phyloP scores from a whole-genome alignment of 2,888 invertebrate species.

The Mimas tiliae region DNA sequence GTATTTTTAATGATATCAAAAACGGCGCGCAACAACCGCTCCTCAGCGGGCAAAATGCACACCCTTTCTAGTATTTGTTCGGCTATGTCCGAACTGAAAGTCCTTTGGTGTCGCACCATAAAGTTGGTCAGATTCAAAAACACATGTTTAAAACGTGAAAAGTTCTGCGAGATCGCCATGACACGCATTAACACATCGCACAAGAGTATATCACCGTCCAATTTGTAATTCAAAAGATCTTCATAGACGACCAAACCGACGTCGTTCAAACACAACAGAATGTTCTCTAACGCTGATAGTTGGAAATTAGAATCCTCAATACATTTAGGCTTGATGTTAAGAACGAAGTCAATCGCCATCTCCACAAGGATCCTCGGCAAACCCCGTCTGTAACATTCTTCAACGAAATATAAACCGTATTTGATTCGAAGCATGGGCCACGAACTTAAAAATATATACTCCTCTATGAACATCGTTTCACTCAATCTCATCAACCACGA shows the following conservation, averaged over 20 bases:
- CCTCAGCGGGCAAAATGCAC: conserved; percentile 63
- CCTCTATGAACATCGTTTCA: conserved; percentile 55
- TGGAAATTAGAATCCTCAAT: conserved; percentile 42
- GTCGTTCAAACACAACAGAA: conserved; percentile 58
- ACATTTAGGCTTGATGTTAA: conserved; percentile 33
- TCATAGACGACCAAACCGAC: conserved; percentile 49
- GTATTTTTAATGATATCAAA: conserved; percentile 59
- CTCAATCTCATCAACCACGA: conserved; percentile 38
- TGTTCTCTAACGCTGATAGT: conserved; percentile 50
- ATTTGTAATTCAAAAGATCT: conserved; percentile 49
- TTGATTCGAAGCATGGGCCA: conserved; percentile 43
- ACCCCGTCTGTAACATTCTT: conserved; percentile 55
- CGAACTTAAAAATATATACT: conserved; percentile 53
- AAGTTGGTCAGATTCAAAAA: conserved; percentile 62
- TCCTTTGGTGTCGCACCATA: conserved; percentile 47
- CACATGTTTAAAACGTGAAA: conserved; percentile 65
- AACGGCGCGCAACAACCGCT: conserved; percentile 49
- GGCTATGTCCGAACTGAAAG: conserved; percentile 51
- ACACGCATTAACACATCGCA: conserved; percentile 62
- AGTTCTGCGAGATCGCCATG: conserved; percentile 68
- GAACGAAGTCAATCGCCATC: conserved; percentile 58
- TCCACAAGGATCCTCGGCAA: conserved; percentile 58
- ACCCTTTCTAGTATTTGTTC: conserved; percentile 63
- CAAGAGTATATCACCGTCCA: conserved; percentile 38
- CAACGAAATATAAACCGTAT: conserved; percentile 54